These are phyloP conservation scores for Drosophila parvula DNA, from an alignment of 1,140 invertebrate genomes.

Conservation along the genomic window DNA sequence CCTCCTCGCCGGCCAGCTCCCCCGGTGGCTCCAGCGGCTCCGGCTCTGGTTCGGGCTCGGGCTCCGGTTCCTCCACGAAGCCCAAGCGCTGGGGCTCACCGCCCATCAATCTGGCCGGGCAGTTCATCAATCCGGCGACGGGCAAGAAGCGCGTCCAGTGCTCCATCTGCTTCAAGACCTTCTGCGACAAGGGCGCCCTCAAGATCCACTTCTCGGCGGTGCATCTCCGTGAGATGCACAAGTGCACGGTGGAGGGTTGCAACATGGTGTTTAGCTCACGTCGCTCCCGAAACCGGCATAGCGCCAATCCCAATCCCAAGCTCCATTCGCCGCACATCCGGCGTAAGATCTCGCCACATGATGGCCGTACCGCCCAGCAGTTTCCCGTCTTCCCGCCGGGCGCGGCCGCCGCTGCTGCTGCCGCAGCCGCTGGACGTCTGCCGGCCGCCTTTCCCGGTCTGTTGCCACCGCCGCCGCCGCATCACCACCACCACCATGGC, in stretches of 20 bases:
- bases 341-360: conserved; percentile 96
- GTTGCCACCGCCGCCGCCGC: conserved; percentile 83
- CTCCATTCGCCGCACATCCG: conserved; percentile 97
- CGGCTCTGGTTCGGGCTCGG: conserved; percentile 1
- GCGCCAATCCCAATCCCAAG: conserved; percentile 99
- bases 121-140: conserved; percentile 95
- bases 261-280: conserved; percentile 92
- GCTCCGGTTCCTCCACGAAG: conserved; percentile 36
- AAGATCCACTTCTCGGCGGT: conserved; percentile 99
- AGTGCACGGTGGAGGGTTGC: conserved; percentile 91
- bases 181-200: conserved; percentile 99
- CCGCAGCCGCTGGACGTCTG: conserved; percentile 67
- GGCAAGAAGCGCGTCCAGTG: conserved; percentile 99
- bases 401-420: conserved; percentile 71
- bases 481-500: conserved; percentile 39
- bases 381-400: conserved; percentile 86
- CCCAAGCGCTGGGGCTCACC: conserved; percentile 84
- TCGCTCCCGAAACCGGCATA: conserved; percentile 91
- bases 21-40: conserved; percentile 45
- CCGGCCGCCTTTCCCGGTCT: conserved; percentile 85
- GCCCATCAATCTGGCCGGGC: conserved; percentile 93
- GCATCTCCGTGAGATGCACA: conserved; percentile 90
- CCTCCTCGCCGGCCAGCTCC: conserved; percentile 70
- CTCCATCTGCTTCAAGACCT: conserved; percentile 99
- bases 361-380: conserved; percentile 94